Base-by-base conservation (phyloP, 2,113 vertebrate genomes). In the Athene cunicularia region DNA sequence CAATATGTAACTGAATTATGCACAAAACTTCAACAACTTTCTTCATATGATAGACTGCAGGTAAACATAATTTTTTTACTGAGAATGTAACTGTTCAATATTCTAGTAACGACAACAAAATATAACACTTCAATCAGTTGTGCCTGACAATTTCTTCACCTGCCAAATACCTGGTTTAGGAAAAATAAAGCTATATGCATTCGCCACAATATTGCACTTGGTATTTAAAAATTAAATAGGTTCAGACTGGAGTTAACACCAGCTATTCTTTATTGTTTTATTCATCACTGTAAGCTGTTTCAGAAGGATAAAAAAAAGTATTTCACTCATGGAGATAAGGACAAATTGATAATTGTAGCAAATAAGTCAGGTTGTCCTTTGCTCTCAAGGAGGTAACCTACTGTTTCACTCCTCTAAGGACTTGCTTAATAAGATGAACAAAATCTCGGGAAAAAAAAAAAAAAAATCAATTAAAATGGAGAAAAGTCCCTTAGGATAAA, bases 401-500 rank as follows among this genome's bases (percentile, higher is more conserved):
- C 93, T 96, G 96, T 95, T 98, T 97, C 94, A 81, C 92, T 97
- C 77, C 97, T 98, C 98, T 92, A 96, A 98, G 97, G 97, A 97
- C 90, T 96, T 96, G 84, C 95, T 97, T 97, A 97, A 98, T 97
- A 98, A 98, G 96, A 98, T 97, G 95, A 97, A 96, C 84, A 96
- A 89, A 92, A 96, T 97, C 96, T 97, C 94, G 0, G 30, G 45
- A 82, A 88, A 97, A 97, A 98, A 97, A 97, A 98, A 97, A 43
- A 97, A 97, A 98, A 97, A 97, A 98, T 98, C 96, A 98, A 98
- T 98, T 98, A 98, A 98, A 97, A 96, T 81, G 93, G 86, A 97
- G 87, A 97, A 97, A 96, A 96, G 53, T 96, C 98, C 97, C 97
- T 94, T 76, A 98, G 97, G 97, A 98, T 94, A 91, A 97, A 98